Evolutionary conservation across 2,797 vertebrate species (phyloP).

Genomic region (Ispidina lecontei): DNA sequence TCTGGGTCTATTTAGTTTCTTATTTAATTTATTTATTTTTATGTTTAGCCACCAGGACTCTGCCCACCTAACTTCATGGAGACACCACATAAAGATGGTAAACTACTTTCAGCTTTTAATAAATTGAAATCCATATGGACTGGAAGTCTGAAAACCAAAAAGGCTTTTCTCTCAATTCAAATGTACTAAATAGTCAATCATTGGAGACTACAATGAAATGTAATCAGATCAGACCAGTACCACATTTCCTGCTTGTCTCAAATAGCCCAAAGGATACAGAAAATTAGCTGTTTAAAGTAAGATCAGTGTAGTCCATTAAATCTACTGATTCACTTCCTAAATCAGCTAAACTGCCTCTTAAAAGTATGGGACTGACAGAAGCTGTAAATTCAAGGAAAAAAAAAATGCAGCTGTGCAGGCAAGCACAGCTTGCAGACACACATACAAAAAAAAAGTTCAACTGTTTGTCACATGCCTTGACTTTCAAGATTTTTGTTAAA

Average conservation of each 20-base stretch:
- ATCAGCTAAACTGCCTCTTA: conserved; percentile 59
- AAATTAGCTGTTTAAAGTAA: conserved; percentile 55
- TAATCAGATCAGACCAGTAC: conserved; percentile 49
- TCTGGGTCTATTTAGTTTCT: neutral
- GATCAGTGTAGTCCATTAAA: conserved; percentile 56
- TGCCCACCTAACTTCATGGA: neutral
- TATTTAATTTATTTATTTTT: neutral
- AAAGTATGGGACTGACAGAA: conserved; percentile 37
- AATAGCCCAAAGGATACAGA: conserved; percentile 45
- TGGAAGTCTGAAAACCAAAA: neutral
- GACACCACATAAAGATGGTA: neutral
- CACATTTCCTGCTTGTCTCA: conserved; percentile 13
- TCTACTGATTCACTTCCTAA: conserved; percentile 54
- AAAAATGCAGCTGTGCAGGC: conserved; percentile 3
- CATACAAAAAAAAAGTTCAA: neutral
- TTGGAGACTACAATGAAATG: conserved; percentile 3
- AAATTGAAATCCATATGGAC: neutral
- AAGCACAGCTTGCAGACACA: neutral
- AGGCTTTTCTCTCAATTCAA: neutral
- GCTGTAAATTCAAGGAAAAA: conserved; percentile 24
- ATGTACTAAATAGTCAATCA: neutral
- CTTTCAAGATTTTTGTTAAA: neutral
- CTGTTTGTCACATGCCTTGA: neutral
- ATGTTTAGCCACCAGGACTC: neutral
- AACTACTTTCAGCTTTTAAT: neutral